These are phyloP conservation scores for Hafferia zeledoni DNA, from an alignment of 2,797 vertebrate genomes.

Conservation along the genomic window DNA sequence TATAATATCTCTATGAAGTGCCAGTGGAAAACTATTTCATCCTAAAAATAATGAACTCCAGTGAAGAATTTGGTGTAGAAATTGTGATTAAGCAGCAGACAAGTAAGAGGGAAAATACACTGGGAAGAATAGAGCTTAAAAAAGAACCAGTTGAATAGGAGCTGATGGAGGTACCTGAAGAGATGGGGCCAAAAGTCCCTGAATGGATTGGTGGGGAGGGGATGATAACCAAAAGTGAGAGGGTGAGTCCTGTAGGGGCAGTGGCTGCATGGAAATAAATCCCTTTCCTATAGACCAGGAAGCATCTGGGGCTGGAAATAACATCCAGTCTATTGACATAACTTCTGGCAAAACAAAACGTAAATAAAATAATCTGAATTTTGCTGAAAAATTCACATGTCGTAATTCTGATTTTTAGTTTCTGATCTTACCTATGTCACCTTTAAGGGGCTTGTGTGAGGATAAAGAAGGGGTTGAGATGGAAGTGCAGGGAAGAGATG, in stretches of 20 bases:
- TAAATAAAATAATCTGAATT: background rate
- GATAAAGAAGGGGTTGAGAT: background rate
- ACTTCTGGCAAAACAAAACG: background rate
- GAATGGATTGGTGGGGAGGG: background rate
- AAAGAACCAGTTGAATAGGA: background rate
- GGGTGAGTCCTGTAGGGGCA: background rate
- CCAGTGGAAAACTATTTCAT: background rate
- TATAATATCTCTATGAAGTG: background rate
- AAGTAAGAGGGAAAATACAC: background rate
- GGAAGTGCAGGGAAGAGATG: background rate
- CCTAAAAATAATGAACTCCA: background rate
- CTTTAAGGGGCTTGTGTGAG: fast-evolving
- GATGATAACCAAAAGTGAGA: background rate
- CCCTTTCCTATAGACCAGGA: fast-evolving
- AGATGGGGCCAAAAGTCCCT: background rate
- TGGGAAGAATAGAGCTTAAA: background rate
- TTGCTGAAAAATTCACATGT: background rate
- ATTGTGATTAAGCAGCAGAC: background rate
- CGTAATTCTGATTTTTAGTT: background rate
- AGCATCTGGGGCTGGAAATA: background rate
- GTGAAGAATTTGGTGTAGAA: background rate
- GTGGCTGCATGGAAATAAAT: background rate
- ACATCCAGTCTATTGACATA: background rate
- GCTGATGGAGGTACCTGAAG: background rate
- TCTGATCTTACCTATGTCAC: background rate